Percentiles rank a stretch among this genome's conserved stretches.
Conservation (phyloP, 2,113 vertebrate genomes). For the Astatotilapia flaviijosephi region DNA sequence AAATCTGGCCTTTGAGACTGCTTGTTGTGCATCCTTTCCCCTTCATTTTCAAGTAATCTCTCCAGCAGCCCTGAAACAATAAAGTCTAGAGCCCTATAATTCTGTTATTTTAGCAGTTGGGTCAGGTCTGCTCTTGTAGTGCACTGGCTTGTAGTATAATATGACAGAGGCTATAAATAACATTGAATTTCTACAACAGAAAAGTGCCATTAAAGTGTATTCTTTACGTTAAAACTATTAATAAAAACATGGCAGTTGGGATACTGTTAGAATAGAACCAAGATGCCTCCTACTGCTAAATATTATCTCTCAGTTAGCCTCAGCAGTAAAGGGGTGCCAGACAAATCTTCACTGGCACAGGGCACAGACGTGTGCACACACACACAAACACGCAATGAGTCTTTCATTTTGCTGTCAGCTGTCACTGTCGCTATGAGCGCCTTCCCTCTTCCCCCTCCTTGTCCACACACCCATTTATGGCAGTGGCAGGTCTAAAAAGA, state of each 20-base stretch:
- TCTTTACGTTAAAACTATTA: background rate
- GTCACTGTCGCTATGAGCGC: background rate
- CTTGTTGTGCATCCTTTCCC: background rate
- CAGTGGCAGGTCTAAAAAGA: slow-evolving; percentile 23
- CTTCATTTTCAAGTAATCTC: background rate
- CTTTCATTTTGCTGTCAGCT: slow-evolving; percentile 19
- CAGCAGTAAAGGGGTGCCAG: background rate
- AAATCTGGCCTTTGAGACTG: background rate
- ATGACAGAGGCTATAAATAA: background rate
- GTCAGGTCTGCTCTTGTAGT: background rate
- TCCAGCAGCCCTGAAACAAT: background rate
- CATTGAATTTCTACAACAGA: background rate
- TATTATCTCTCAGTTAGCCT: background rate
- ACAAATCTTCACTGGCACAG: background rate
- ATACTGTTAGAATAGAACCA: background rate
- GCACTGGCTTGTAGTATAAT: background rate
- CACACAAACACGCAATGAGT: background rate
- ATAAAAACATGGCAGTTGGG: background rate
- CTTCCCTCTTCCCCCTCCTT: slow-evolving; percentile 7
- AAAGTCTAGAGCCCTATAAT: background rate
- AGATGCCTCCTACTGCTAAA: background rate
- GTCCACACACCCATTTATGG: background rate
- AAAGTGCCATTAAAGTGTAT: background rate
- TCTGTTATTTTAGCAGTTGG: background rate
- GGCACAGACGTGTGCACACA: background rate